phyloP scores from a whole-genome alignment of 2,888 invertebrate genomes.

The Dexiosoma caninum region DNA sequence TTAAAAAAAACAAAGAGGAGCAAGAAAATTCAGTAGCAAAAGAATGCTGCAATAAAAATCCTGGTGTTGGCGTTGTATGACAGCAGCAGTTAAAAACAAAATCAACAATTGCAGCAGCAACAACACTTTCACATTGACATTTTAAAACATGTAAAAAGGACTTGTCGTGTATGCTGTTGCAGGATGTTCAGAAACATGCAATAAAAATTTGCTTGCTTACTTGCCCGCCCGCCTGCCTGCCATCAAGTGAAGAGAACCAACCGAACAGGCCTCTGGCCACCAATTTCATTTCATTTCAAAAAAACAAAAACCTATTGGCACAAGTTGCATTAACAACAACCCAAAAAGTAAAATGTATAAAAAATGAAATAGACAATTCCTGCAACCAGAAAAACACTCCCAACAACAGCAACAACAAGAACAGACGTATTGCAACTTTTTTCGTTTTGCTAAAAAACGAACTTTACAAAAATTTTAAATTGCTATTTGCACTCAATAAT shows the following conservation, averaged over 20 bases:
- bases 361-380: slow-evolving; percentile 29
- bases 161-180: slow-evolving; percentile 21
- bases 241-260: slow-evolving; percentile 31
- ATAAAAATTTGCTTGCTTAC: slow-evolving; percentile 48
- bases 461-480: slow-evolving; percentile 68
- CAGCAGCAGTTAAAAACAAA: slow-evolving; percentile 33
- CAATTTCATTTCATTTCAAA: slow-evolving; percentile 16
- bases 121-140: slow-evolving; percentile 39
- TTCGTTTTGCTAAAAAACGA: slow-evolving; percentile 43
- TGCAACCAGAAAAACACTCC: slow-evolving; percentile 43
- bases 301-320: no score
- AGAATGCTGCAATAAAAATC: slow-evolving; percentile 60
- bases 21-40: slow-evolving; percentile 14
- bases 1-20: slow-evolving; percentile 4
- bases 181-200: slow-evolving; percentile 50
- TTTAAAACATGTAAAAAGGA: slow-evolving; percentile 36
- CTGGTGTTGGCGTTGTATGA: slow-evolving; percentile 36
- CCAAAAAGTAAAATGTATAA: no score
- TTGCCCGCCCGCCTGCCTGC: no score
- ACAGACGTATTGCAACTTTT: neutral
- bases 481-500: slow-evolving; percentile 77
- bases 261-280: slow-evolving; percentile 48
- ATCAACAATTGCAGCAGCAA: slow-evolving; percentile 23
- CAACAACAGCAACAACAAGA: slow-evolving; percentile 21
- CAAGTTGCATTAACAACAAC: slow-evolving; percentile 60